Conservation (phyloP, 2,113 vertebrate species). For the Ceyx melanurus region DNA sequence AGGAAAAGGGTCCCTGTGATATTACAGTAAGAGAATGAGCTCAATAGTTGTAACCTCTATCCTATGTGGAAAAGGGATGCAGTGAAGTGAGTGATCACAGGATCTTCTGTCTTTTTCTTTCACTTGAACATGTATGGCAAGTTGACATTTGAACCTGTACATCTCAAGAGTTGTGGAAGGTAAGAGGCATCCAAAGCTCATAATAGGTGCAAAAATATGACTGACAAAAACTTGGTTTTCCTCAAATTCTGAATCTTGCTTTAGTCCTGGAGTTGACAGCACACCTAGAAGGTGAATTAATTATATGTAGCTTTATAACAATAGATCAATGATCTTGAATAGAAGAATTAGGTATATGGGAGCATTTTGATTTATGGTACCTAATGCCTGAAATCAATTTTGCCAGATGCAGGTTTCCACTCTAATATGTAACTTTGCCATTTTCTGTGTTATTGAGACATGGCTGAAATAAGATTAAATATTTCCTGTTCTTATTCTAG, state of each 20-base stretch:
- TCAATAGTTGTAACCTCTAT: not conserved
- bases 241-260: not conserved
- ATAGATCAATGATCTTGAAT: not conserved
- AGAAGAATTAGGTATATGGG: not conserved
- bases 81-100: not conserved
- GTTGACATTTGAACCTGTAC: not conserved
- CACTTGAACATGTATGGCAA: not conserved
- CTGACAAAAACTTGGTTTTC: not conserved
- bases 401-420: not conserved
- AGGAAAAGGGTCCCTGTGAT: not conserved
- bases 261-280: not conserved
- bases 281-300: not conserved
- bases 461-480: not conserved
- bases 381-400: not conserved
- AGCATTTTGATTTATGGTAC: not conserved
- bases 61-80: not conserved
- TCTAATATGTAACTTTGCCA: not conserved
- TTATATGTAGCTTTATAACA: not conserved
- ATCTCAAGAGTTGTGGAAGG: not conserved
- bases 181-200: not conserved
- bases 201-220: not conserved
- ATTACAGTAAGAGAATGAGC: not conserved
- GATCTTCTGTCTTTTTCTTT: not conserved
- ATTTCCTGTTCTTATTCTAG: not conserved
- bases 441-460: not conserved